phyloP scores from a whole-genome alignment of 2,797 vertebrate genomes.

The Tragopan temminckii region DNA sequence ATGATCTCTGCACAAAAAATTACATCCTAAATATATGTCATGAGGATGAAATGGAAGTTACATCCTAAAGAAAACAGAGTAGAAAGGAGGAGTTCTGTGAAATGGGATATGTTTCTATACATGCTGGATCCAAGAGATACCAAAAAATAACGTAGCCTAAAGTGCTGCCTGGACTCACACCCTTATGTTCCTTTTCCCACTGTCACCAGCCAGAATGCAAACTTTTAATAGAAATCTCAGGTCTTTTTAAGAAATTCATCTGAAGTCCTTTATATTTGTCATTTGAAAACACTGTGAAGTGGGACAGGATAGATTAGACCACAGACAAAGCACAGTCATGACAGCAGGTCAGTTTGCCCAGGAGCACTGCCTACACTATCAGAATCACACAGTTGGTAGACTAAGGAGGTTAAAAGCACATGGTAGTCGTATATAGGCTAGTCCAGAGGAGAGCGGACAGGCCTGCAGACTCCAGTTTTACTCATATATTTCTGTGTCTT shows the following conservation, averaged over 20 bases:
- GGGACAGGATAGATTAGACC: neutral
- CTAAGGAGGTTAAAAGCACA: neutral
- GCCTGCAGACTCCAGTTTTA: neutral
- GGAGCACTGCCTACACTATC: neutral
- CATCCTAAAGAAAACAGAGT: neutral
- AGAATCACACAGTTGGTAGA: neutral
- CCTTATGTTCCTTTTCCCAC: neutral
- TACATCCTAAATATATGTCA: neutral
- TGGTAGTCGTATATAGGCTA: neutral
- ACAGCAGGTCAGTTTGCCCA: neutral
- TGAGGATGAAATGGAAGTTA: neutral
- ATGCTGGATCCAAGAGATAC: neutral
- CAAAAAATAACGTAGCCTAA: neutral
- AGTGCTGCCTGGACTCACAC: neutral
- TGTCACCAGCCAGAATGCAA: neutral
- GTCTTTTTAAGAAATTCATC: neutral
- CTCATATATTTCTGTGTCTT: neutral
- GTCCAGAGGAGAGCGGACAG: neutral
- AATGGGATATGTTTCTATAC: neutral
- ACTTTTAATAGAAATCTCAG: neutral
- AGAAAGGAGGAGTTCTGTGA: neutral
- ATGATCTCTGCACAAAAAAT: neutral
- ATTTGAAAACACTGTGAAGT: neutral
- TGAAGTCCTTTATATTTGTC: neutral
- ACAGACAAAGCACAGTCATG: neutral